Evolutionary conservation across 37 sponge, comb jelly and placozoan genomes (phyloP).

Genomic region (Spongilla lacustris): DNA sequence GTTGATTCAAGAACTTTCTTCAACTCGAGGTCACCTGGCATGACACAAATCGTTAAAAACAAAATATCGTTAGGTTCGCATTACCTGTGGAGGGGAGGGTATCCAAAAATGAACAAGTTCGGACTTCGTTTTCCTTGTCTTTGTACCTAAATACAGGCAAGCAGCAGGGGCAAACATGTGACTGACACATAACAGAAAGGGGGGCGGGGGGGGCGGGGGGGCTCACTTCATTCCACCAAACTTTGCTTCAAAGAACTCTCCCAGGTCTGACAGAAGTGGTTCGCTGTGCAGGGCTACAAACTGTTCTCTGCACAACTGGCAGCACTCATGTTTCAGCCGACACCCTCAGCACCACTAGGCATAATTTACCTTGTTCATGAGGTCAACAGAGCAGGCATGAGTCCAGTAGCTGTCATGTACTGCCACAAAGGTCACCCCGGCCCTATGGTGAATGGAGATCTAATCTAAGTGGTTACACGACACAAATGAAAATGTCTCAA

Average conservation of each 20-base stretch:
- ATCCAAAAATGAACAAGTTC: constrained; percentile 23
- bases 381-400: constrained; percentile 79
- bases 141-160: constrained; percentile 23
- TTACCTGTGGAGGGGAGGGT: constrained; percentile 36
- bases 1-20: constrained; percentile 66
- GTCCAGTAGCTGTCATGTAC: constrained; percentile 99
- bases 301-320: constrained; percentile 86
- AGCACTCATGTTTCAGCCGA: background rate
- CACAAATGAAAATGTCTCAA: too few relatives aligned
- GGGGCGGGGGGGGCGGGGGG: too few relatives aligned
- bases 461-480: too few relatives aligned
- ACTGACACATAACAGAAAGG: background rate
- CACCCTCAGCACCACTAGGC: background rate
- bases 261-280: constrained; percentile 81
- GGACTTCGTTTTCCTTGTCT: constrained; percentile 13
- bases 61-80: background rate
- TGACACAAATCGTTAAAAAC: background rate
- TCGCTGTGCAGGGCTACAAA: constrained; percentile 86
- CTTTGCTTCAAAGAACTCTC: constrained; percentile 58
- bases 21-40: constrained; percentile 72
- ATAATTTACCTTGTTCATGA: constrained; percentile 74
- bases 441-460: constrained; percentile 31
- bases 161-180: background rate
- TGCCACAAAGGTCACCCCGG: constrained; percentile 88
- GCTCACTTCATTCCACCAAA: constrained; percentile 73